These are phyloP conservation scores for Campoplex capitator DNA, from an alignment of 2,888 invertebrate genomes.

Conservation along the genomic window DNA sequence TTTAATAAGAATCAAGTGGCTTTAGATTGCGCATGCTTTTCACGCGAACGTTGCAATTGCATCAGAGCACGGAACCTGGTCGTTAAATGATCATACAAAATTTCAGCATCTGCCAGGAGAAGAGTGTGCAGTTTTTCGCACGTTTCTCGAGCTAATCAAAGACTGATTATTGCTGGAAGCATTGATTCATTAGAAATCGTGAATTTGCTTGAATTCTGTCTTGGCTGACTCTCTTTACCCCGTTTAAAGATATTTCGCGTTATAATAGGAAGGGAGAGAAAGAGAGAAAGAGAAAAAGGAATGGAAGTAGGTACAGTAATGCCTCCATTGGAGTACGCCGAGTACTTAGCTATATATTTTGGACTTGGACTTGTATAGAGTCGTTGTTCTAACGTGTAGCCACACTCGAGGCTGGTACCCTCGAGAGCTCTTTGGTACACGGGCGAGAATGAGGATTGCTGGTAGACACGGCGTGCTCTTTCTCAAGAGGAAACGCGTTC, in stretches of 20 bases:
- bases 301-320: slow-evolving; percentile 53
- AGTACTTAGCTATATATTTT: slow-evolving; percentile 68
- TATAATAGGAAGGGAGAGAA: not conserved
- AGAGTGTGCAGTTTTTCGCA: not conserved
- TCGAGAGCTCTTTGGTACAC: slow-evolving; percentile 65
- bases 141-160: not conserved
- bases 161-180: not conserved
- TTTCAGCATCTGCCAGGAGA: not conserved
- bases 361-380: slow-evolving; percentile 72
- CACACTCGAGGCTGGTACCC: slow-evolving; percentile 60
- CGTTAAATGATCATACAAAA: not conserved
- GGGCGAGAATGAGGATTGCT: slow-evolving; percentile 61
- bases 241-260: not conserved
- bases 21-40: not conserved
- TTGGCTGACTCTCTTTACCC: slow-evolving; percentile 26
- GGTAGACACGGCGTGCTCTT: slow-evolving; percentile 49
- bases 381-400: slow-evolving; percentile 75
- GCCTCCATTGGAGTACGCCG: slow-evolving; percentile 53
- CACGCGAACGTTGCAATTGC: not conserved
- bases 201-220: not conserved
- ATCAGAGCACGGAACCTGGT: not conserved
- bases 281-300: not conserved
- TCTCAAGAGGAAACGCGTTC: slow-evolving; percentile 61
- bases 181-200: not conserved
- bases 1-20: not conserved